These are phyloP conservation scores for Apotomis capreana DNA, from an alignment of 2,888 invertebrate genomes.

Conservation along the genomic window DNA sequence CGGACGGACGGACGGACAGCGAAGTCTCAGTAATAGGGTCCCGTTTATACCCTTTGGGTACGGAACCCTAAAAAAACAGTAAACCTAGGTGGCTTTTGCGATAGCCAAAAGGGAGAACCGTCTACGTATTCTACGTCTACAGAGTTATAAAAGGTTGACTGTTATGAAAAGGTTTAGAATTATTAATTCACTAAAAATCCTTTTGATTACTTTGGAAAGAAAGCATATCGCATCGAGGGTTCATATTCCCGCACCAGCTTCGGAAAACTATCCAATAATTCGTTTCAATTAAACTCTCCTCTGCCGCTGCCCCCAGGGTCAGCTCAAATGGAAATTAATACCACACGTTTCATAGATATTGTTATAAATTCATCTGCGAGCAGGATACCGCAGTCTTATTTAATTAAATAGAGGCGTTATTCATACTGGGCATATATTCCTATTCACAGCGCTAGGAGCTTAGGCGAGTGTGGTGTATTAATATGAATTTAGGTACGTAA, in stretches of 20 bases:
- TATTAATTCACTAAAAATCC: too few relatives aligned
- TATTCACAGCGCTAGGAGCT: background rate
- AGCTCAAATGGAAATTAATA: slow-evolving; percentile 39
- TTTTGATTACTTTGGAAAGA: background rate
- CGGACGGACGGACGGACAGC: too few relatives aligned
- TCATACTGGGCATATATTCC: background rate
- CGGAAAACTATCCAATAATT: slow-evolving; percentile 38
- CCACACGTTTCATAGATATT: slow-evolving; percentile 32
- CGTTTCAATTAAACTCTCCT: slow-evolving; percentile 39
- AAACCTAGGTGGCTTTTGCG: too few relatives aligned
- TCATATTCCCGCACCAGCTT: slow-evolving; percentile 15
- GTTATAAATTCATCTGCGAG: slow-evolving; percentile 30
- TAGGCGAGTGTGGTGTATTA: background rate
- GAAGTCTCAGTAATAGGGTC: too few relatives aligned
- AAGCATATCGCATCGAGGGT: background rate
- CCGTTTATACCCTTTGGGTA: too few relatives aligned
- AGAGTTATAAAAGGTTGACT: too few relatives aligned
- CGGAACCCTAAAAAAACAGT: too few relatives aligned
- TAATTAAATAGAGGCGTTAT: slow-evolving; percentile 5
- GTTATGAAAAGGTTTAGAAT: too few relatives aligned
- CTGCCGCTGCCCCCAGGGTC: slow-evolving; percentile 17
- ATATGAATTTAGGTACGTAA: too few relatives aligned
- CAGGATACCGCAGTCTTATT: slow-evolving; percentile 23
- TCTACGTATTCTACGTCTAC: too few relatives aligned
- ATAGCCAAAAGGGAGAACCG: too few relatives aligned